Evolutionary conservation across 2,113 vertebrate species (phyloP).

Genomic region (Pygathrix nemaeus): DNA sequence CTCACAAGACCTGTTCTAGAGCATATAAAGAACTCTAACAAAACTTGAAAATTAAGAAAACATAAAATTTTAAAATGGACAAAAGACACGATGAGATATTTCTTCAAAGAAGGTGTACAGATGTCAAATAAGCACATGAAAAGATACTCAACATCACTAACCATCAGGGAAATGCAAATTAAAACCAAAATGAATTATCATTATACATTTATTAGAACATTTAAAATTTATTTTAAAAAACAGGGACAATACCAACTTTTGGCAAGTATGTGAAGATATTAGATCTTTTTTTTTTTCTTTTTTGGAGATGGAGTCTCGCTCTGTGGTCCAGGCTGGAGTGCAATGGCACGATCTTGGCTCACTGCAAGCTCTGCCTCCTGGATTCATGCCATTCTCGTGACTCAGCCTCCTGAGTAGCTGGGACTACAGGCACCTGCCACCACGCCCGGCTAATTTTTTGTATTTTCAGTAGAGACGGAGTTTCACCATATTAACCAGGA

Average conservation of each 20-base stretch:
- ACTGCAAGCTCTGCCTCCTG: no score
- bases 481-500: no score
- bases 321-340: no score
- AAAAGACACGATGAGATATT: background rate
- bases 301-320: no score
- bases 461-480: no score
- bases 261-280: background rate
- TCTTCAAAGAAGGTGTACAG: background rate
- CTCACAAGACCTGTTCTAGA: background rate
- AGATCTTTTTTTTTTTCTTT: no score
- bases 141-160: background rate
- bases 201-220: background rate
- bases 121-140: background rate
- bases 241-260: background rate
- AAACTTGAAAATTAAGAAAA: background rate
- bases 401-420: no score
- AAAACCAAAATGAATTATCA: background rate
- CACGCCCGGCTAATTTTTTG: no score
- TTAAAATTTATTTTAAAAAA: background rate
- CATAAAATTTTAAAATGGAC: background rate
- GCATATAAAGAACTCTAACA: background rate
- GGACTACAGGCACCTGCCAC: no score
- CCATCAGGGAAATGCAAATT: background rate
- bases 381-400: no score
- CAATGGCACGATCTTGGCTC: no score